Evolutionary conservation across 1,140 invertebrate species (phyloP).

Genomic region (Brachionus paranguensis): DNA sequence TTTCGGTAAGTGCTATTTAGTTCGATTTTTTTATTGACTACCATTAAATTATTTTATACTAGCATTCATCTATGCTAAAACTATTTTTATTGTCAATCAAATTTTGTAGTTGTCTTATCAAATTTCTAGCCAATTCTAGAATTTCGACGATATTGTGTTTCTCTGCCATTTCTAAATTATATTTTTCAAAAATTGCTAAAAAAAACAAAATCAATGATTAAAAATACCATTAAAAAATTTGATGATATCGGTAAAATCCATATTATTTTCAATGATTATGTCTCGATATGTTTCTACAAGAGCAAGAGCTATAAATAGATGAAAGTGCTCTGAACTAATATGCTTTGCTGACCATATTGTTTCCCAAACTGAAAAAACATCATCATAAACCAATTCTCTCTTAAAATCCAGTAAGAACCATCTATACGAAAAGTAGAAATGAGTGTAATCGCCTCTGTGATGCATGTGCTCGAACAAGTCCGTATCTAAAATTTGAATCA

Average conservation of each 20-base stretch:
- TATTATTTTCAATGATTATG: slow-evolving; percentile 84
- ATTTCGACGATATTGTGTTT: slow-evolving; percentile 75
- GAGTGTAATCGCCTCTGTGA: slow-evolving; percentile 85
- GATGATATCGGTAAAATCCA: slow-evolving; percentile 96
- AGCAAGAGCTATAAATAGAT: slow-evolving; percentile 82
- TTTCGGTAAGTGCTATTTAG: background rate
- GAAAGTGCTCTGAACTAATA: slow-evolving; percentile 78
- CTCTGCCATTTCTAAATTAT: slow-evolving; percentile 83
- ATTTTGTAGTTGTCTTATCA: slow-evolving; percentile 78
- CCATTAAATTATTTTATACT: background rate
- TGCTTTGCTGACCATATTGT: slow-evolving; percentile 86
- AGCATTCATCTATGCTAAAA: background rate
- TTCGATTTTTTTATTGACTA: background rate
- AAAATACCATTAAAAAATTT: slow-evolving; percentile 87
- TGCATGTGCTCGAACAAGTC: slow-evolving; percentile 90
- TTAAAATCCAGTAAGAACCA: slow-evolving; percentile 78
- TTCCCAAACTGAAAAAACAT: slow-evolving; percentile 88
- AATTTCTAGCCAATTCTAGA: slow-evolving; percentile 71
- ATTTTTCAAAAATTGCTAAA: slow-evolving; percentile 43
- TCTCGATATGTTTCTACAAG: slow-evolving; percentile 84
- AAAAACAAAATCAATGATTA: background rate
- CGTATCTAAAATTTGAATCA: slow-evolving; percentile 73
- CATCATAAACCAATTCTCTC: slow-evolving; percentile 79
- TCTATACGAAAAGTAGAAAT: slow-evolving; percentile 93
- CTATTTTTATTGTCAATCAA: slow-evolving; percentile 61